A percentile compares a stretch with the other conserved stretches of the same genome.
Evolutionary conservation across 1,140 invertebrate genomes (phyloP).

Genomic region (Palaemon carinicauda): DNA sequence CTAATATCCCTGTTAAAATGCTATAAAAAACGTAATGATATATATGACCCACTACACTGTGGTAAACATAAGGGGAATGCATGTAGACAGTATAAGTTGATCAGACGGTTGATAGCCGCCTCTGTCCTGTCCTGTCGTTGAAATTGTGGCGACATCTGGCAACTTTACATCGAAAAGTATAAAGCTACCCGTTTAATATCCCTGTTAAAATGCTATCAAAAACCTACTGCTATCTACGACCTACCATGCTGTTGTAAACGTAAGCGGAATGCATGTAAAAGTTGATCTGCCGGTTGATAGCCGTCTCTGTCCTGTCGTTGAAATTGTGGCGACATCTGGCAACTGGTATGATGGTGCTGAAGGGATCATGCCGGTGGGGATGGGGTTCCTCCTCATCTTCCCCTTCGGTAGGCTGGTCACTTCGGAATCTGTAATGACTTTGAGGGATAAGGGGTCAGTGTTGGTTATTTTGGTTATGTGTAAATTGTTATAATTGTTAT

Average conservation of each 20-base stretch:
- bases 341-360: not conserved
- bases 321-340: conserved; percentile 68
- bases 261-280: conserved; percentile 71
- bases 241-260: conserved; percentile 70
- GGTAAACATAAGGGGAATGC: conserved; percentile 70
- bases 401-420: not conserved
- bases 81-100: conserved; percentile 74
- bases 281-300: conserved; percentile 72
- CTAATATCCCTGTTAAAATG: not conserved
- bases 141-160: conserved; percentile 68
- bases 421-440: conserved; percentile 17
- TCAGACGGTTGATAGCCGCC: conserved; percentile 70
- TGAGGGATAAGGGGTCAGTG: not conserved
- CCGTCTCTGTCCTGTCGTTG: conserved; percentile 68
- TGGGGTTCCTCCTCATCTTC: not conserved
- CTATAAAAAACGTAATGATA: not conserved
- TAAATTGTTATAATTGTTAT: no score
- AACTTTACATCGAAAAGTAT: no score
- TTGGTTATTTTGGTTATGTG: no score
- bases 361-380: not conserved
- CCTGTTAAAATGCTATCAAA: not conserved
- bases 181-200: no score
- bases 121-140: conserved; percentile 68
- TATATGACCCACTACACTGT: conserved; percentile 66
- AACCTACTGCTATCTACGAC: not conserved